phyloP scores from a whole-genome alignment of 2,113 vertebrate species.

The Pelvicachromis taeniatus region DNA sequence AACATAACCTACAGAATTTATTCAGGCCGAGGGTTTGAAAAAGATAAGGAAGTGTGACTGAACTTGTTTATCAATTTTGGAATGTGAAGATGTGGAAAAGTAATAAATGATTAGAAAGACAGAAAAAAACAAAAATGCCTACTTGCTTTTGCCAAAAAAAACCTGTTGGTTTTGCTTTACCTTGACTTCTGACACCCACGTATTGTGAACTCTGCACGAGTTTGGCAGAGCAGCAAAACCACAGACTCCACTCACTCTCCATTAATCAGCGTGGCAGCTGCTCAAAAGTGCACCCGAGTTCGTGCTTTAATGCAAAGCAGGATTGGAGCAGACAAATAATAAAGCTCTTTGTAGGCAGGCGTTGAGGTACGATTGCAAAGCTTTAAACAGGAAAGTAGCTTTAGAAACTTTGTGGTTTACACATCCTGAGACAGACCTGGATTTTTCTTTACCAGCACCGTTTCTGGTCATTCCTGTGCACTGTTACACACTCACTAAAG shows the following conservation, averaged over 20 bases:
- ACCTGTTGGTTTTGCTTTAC: not conserved
- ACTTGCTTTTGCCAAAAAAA: not conserved
- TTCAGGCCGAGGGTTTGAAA: not conserved
- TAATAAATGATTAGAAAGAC: not conserved
- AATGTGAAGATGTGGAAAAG: not conserved
- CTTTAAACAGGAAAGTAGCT: not conserved
- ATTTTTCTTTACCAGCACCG: not conserved
- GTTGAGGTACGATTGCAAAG: not conserved
- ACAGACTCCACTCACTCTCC: constrained; percentile 21
- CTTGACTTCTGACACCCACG: not conserved
- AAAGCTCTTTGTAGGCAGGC: not conserved
- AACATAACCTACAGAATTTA: not conserved
- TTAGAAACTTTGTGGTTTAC: not conserved
- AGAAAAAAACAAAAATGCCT: not conserved
- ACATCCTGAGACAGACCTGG: not conserved
- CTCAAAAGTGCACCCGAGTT: not conserved
- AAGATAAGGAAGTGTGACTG: not conserved
- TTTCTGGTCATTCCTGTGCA: not conserved
- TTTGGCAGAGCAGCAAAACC: constrained; percentile 34
- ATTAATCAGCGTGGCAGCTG: constrained; percentile 43
- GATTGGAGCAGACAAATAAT: not conserved
- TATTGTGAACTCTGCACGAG: constrained; percentile 2
- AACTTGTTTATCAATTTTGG: not conserved
- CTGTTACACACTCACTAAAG: not conserved
- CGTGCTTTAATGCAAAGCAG: not conserved